A percentile compares a stretch with the other conserved stretches of the same genome.
Conservation (phyloP, 2,888 invertebrate genomes). For the Acrocera orbiculus region DNA sequence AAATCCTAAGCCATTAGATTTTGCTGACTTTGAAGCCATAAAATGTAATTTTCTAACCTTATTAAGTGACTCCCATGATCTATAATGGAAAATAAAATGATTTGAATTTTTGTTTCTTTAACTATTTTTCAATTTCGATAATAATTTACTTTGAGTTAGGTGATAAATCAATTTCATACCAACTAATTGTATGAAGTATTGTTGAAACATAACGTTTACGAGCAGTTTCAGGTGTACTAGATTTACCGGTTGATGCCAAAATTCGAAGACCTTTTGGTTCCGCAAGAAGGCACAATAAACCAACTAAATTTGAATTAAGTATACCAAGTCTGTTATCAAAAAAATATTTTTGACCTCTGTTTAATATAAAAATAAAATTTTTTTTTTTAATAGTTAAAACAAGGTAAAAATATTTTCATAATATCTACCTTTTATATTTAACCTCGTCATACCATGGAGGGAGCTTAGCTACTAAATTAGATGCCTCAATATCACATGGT, state of each 20-base stretch:
- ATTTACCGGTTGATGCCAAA: constrained; percentile 45
- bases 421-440: constrained; percentile 11
- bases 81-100: constrained; percentile 19
- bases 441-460: constrained; percentile 12
- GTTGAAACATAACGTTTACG: constrained; percentile 58
- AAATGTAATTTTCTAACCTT: constrained; percentile 45
- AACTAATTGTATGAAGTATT: constrained; percentile 47
- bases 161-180: constrained; percentile 55
- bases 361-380: constrained; percentile 12
- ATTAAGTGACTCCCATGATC: constrained; percentile 44
- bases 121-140: constrained; percentile 17
- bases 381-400: not conserved
- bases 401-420: not conserved
- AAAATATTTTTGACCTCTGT: constrained; percentile 52
- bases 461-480: constrained; percentile 3
- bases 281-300: constrained; percentile 48
- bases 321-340: constrained; percentile 44
- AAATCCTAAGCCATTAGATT: constrained; percentile 32
- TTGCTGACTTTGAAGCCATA: constrained; percentile 34
- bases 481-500: constrained; percentile 9
- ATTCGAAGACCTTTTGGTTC: constrained; percentile 49
- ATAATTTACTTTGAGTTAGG: constrained; percentile 39
- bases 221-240: constrained; percentile 40
- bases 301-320: constrained; percentile 47
- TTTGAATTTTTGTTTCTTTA: not conserved